Evolutionary conservation across 2,888 invertebrate species (phyloP), one percentile per base, ranked within the genome.

Genomic region (Drosophila hamatofila): DNA sequence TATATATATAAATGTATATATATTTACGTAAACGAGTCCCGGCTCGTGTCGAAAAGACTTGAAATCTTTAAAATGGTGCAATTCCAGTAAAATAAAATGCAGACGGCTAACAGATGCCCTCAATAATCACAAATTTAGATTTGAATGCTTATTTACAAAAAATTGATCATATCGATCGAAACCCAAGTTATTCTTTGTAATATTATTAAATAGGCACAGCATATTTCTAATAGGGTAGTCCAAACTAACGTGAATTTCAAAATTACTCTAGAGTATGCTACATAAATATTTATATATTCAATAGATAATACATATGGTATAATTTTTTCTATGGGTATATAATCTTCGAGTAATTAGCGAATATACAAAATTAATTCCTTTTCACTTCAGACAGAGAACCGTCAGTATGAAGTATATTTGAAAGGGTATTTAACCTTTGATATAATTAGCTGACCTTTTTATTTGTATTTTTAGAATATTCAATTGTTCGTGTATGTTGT

Each of bases 391-490:
- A 2, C 9, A 16, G 9, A 4, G 2, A n/a, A 16, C 25, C 2
- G 8, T n/a, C n/a, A 9, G 33, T n/a, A 33, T 33, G 5, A 21
- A 33, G 27, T 27, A n/a, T 52, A 14, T n/a, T 18, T 37, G 23
- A 2, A 9, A 52, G 52, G 35, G 37, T 37, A 35, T 52, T 52
- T 23, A 52, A 35, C 37, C 37, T 52, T 52, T 37, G n/a, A n/a
- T 37, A 9, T 39, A 27, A 54, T 21, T 27, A 54, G 54, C 12
- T 54, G 54, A 54, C 54, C 52, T 52, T 52, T 35, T 37, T 3
- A 35, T 21, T 52, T 23, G 7, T 52, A 52, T 54, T 39, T 54
- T 39, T 54, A 39, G 54, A 39, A 39, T 25, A 54, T 54, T n/a
- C n/a, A 39, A 35, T 54, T 54, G 37, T 12, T n/a, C 39, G 23